Base-by-base conservation (phyloP, 1,140 invertebrate species). In the Trichonephila clavata region DNA sequence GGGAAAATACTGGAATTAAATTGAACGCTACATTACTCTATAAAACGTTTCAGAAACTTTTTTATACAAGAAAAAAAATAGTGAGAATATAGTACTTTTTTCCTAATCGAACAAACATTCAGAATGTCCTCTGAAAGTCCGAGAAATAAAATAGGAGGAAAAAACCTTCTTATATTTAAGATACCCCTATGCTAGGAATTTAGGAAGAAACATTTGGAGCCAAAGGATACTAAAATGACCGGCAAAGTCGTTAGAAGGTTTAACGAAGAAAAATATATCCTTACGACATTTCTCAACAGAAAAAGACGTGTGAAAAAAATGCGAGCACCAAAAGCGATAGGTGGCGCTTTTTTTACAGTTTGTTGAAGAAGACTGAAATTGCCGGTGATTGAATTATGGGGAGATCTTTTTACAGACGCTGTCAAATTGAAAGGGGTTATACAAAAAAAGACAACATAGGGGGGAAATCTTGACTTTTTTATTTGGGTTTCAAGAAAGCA, bases 181-280 rank as follows among this genome's bases (percentile, higher is more conserved):
- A 7, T 16, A 32, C 71, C 71, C 13, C 24, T 32, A 39, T 77
- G 71, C 20, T 32, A 0, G 13, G 71, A 18, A 77, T 39, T 8
- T 16, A 39, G 27, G 39, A 20, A 39, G 13, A 18, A 77, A 3
- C 32, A 7, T 13, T 77, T 77, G 0, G 13, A 39, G 1, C 27
- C 14, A 77, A 18, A 16, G 24, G 32, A 77, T 32, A 77, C 27
- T 32, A 39, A 77, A 77, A 77, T 39, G 32, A 32, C 32, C 27
- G 18, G 13, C 14, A 16, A 20, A 77, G 27, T 77, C 71, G 27
- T 77, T 77, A 77, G 16, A 27, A 77, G 71, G 32, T 77, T 32
- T 77, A 77, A 77, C 71, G 71, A 77, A 77, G 71, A 77, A 77
- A 77, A 77, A 77, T 77, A 77, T 77, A 39, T 20, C 39, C 14